Evolutionary conservation across 2,797 vertebrate genomes (phyloP).

Genomic region (Macropus fuliginosus): DNA sequence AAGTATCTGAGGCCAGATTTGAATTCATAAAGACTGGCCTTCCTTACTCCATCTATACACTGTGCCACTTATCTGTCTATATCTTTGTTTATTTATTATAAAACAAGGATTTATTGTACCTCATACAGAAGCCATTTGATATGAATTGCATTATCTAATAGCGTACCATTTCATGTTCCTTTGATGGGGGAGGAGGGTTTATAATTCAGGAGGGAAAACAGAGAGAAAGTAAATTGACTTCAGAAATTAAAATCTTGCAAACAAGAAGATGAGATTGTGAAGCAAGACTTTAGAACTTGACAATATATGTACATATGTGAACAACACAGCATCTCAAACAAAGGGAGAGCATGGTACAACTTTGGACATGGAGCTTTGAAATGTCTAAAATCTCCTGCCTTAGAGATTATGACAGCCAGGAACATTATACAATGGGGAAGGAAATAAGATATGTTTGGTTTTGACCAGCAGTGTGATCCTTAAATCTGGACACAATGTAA

Average conservation of each 20-base stretch:
- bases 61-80: background rate
- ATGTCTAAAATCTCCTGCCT: background rate
- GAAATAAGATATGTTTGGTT: background rate
- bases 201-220: slow-evolving; percentile 2
- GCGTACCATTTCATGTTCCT: background rate
- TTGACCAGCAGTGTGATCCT: slow-evolving; percentile 5
- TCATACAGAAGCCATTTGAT: slow-evolving; percentile 35
- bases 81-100: slow-evolving; percentile 46
- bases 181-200: background rate
- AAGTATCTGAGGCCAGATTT: background rate
- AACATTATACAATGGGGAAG: background rate
- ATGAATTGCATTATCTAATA: slow-evolving; percentile 64
- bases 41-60: background rate
- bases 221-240: slow-evolving; percentile 40
- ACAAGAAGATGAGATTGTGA: background rate
- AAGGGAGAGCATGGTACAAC: background rate
- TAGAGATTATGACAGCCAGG: background rate
- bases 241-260: slow-evolving; percentile 49
- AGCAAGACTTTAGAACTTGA: slow-evolving; percentile 4
- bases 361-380: background rate
- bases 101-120: slow-evolving; percentile 69
- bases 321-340: background rate
- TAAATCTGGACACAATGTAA: background rate
- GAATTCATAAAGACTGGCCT: background rate
- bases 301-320: background rate